Conservation (phyloP, 1,140 invertebrate genomes). For the Telenomus remus region DNA sequence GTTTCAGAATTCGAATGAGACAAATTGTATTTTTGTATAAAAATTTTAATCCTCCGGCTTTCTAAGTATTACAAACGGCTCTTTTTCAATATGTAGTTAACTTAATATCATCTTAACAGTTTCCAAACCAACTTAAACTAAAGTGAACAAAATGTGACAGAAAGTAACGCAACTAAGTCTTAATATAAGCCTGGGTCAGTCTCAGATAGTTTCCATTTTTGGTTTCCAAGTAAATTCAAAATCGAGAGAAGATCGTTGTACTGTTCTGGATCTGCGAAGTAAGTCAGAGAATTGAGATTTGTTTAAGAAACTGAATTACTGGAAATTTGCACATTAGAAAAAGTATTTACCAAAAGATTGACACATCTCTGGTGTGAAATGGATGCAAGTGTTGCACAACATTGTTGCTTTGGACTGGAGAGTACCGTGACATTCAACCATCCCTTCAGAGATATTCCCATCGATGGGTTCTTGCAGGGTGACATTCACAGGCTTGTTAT, state of each 20-base stretch:
- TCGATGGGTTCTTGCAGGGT: conserved; percentile 59
- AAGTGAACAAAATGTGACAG: not conserved
- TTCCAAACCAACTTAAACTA: not conserved
- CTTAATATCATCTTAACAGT: not conserved
- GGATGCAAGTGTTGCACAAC: conserved; percentile 51
- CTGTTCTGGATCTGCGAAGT: conserved; percentile 58
- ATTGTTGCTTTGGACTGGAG: conserved; percentile 66
- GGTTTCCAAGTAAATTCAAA: conserved; percentile 53
- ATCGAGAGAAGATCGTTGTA: conserved; percentile 61
- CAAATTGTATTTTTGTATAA: too few relatives aligned
- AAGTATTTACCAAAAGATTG: conserved; percentile 62
- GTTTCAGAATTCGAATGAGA: too few relatives aligned
- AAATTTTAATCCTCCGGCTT: too few relatives aligned
- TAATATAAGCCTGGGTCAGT: conserved; percentile 9
- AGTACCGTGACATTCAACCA: conserved; percentile 67
- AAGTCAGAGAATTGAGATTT: conserved; percentile 1
- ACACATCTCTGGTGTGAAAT: conserved; percentile 56
- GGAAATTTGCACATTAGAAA: conserved; percentile 11
- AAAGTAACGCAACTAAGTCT: not conserved
- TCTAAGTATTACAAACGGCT: too few relatives aligned
- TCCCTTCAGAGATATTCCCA: conserved; percentile 52
- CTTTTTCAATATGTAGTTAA: too few relatives aligned
- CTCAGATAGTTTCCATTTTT: conserved; percentile 59
- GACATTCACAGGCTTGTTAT: conserved; percentile 63
- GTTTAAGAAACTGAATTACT: conserved; percentile 4